phyloP scores from a whole-genome alignment of 2,888 invertebrate genomes.

The Cataglyphis cursor region DNA sequence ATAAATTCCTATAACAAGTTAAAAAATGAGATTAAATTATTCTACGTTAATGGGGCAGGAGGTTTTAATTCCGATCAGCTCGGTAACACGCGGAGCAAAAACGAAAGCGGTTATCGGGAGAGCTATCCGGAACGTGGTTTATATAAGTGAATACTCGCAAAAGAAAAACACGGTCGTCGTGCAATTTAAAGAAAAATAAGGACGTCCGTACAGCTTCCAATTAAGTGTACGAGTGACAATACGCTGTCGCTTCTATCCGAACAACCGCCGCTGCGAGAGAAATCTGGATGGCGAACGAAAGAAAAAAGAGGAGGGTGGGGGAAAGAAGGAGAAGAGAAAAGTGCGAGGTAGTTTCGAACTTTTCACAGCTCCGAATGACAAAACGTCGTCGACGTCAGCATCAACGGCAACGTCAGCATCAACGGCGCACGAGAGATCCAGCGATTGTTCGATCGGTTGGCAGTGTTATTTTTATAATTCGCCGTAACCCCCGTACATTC shows the following conservation, averaged over 20 bases:
- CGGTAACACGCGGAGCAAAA: slow-evolving; percentile 33
- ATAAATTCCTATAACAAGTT: slow-evolving; percentile 46
- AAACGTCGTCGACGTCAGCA: slow-evolving; percentile 56
- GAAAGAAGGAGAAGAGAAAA: slow-evolving; percentile 25
- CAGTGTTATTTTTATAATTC: slow-evolving; percentile 86
- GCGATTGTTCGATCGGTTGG: slow-evolving; percentile 84
- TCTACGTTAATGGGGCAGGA: slow-evolving; percentile 29
- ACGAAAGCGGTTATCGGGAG: slow-evolving; percentile 41
- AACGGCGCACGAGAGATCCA: slow-evolving; percentile 78
- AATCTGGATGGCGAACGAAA: slow-evolving; percentile 28
- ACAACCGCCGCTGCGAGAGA: background rate
- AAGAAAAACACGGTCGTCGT: slow-evolving; percentile 31
- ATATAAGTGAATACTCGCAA: slow-evolving; percentile 41
- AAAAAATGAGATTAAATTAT: slow-evolving; percentile 51
- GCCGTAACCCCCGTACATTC: slow-evolving; percentile 74
- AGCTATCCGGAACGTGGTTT: slow-evolving; percentile 36
- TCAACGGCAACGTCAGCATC: slow-evolving; percentile 66
- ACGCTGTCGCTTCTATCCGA: slow-evolving; percentile 11
- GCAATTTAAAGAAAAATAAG: slow-evolving; percentile 53
- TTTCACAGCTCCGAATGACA: slow-evolving; percentile 65
- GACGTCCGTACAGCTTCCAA: slow-evolving; percentile 37
- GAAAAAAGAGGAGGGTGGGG: slow-evolving; percentile 7
- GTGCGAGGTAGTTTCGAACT: slow-evolving; percentile 61
- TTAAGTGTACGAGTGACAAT: slow-evolving; percentile 23
- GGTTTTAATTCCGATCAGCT: slow-evolving; percentile 42